Evolutionary conservation across 2,113 vertebrate species (phyloP), one percentile per base, ranked within the genome.

Genomic region (Nasalis larvatus): DNA sequence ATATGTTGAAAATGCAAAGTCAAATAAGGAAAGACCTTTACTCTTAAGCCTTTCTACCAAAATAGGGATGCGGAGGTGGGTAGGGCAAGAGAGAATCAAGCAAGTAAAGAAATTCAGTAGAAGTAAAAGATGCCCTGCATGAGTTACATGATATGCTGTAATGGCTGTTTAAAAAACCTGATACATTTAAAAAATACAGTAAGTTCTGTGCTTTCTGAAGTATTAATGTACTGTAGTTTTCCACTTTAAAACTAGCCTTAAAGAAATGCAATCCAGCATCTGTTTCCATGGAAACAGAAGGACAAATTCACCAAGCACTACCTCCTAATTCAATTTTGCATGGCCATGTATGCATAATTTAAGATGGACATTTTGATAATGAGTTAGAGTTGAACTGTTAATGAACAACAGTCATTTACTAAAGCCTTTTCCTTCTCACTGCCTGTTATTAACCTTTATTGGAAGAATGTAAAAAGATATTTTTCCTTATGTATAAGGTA

Each of bases 261-360:
- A 89, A 93, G 52, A 98, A 73, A 96, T 54, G 6, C 9, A 80
- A 45, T 3, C 56, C 2, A 17, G 66, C 71, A 97, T 91, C 58
- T 3, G 98, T 99, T 98, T 54, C 98, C 71, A 97, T 98, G 97
- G 98, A 93, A 98, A 98, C 98, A 74, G 63, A 85, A 95, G 87
- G 45, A 30, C 91, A 97, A 32, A 86, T 85, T 97, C 71, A 76
- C 74, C 74, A 92, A 97, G 58, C 66, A 93, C 47, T 95, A 63
- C 54, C 56, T 90, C 58, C 83, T 42, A 74, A 54, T 97, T 97
- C 74, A 80, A 56, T 93, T 94, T 95, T 68, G 32, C n/a, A 73
- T 86, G 86, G 76, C 52, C 83, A 86, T 71, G 12, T 93, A 71
- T 80, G 74, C 23, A 90, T 89, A 97, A 89, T 91, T 96, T 96